A percentile compares a stretch with the other conserved stretches of the same genome.
These are phyloP conservation scores for Isotomurus palustris DNA, from an alignment of 2,888 invertebrate genomes.

Conservation along the genomic window DNA sequence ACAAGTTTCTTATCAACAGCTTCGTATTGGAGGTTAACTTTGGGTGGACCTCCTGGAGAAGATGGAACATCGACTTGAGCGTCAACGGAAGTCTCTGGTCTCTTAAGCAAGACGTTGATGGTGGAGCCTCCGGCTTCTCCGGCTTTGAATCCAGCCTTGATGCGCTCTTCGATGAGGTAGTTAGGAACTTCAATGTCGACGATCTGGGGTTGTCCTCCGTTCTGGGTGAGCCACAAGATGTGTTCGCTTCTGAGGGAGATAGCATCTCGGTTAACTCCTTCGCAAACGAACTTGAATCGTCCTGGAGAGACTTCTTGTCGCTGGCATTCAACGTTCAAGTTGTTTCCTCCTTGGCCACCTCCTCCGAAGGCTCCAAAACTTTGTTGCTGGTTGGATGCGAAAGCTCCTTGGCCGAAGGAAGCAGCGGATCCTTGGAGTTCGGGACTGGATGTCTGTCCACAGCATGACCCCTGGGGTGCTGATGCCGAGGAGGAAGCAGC, in stretches of 20 bases:
- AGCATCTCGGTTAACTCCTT: constrained; percentile 25
- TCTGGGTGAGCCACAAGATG: constrained; percentile 25
- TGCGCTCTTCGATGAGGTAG: constrained; percentile 30
- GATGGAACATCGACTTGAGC: constrained; percentile 26
- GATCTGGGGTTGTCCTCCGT: constrained; percentile 12
- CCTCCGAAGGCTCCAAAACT: constrained; percentile 6
- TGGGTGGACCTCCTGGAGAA: constrained; percentile 13
- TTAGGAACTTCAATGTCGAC: constrained; percentile 33
- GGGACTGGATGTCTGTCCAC: not conserved
- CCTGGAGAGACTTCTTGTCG: constrained; percentile 19
- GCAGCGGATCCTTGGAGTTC: constrained; percentile 12
- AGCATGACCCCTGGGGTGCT: not conserved
- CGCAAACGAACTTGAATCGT: constrained; percentile 22
- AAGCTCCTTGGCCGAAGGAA: constrained; percentile 1
- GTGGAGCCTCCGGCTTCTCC: constrained; percentile 11
- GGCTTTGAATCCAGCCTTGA: constrained; percentile 32
- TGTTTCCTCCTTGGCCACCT: constrained; percentile 3
- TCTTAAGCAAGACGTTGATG: constrained; percentile 30
- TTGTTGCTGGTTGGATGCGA: not conserved
- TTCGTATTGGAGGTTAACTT: constrained; percentile 28
- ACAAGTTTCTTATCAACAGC: constrained; percentile 28
- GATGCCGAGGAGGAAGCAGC: not conserved
- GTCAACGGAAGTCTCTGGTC: constrained; percentile 29
- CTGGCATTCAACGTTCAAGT: constrained; percentile 27
- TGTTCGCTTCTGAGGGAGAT: constrained; percentile 29